Conservation (phyloP, 2,797 vertebrate genomes). For the Aulostomus chinensis region DNA sequence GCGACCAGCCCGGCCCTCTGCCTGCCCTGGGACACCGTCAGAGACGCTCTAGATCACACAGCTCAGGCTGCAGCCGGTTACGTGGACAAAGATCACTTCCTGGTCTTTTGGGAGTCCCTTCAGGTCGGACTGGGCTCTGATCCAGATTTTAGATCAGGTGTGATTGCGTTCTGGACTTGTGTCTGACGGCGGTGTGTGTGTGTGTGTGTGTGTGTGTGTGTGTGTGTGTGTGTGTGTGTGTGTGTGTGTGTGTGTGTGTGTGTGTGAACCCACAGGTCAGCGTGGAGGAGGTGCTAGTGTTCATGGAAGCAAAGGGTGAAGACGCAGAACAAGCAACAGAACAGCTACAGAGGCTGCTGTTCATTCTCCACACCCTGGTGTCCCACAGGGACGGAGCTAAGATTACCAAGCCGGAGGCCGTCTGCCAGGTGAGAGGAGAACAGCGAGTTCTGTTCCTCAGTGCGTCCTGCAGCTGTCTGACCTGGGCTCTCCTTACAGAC, state of each 20-base stretch:
- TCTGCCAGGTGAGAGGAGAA: conserved; percentile 82
- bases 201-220: too few relatives aligned
- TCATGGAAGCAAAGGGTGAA: conserved; percentile 57
- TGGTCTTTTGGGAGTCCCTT: conserved; percentile 87
- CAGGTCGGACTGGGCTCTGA: conserved; percentile 84
- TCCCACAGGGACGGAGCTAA: conserved; percentile 86
- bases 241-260: background rate
- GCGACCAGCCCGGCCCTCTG: conserved; percentile 70
- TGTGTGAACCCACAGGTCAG: conserved; percentile 67
- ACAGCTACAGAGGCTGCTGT: conserved; percentile 88
- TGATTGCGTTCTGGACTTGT: too few relatives aligned
- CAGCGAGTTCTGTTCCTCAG: too few relatives aligned
- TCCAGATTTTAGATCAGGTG: too few relatives aligned
- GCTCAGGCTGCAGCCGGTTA: conserved; percentile 81
- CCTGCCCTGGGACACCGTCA: conserved; percentile 85
- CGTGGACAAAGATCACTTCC: conserved; percentile 86
- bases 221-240: too few relatives aligned
- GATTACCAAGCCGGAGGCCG: conserved; percentile 81
- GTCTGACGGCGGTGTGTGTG: too few relatives aligned
- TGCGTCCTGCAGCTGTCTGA: too few relatives aligned
- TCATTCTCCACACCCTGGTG: conserved; percentile 83
- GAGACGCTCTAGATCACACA: conserved; percentile 87
- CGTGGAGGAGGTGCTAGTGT: conserved; percentile 74
- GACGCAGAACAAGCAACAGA: conserved; percentile 68
- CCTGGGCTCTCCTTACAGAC: conserved; percentile 72